Base-by-base conservation (phyloP, 1,140 invertebrate genomes). In the Berghia stephanieae region DNA sequence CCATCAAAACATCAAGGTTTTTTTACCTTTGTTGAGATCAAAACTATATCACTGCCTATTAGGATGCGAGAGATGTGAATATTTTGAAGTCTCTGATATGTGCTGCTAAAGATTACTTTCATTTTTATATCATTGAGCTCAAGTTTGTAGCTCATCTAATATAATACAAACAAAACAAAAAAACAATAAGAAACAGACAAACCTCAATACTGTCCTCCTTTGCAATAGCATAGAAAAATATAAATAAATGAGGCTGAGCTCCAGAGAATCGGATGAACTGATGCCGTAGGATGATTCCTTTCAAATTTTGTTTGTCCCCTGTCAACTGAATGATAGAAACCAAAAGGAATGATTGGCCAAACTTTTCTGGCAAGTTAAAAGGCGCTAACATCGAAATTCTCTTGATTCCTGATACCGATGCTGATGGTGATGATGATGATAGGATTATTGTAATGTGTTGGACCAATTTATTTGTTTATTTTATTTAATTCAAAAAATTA, bases 281-380 rank as follows among this genome's bases (percentile, higher is more conserved):
- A 21, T 80, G 81, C 69, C 76, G 81, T 18, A 85, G 49, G 27
- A 86, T 43, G 27, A 86, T 43, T 43, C 80, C 81, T 34, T 81
- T 77, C n/a, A 84, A 46, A 49, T 21, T 70, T 34, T 83, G 46
- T 55, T 81, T 83, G 6, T 52, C 31, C 27, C 69, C 68, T 73
- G 63, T 36, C 21, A 78, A 6, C 63, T 49, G 49, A 4, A 18
- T 71, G 0, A 13, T 60, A 3, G 3, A 38, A 21, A 42, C 46
- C 27, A 49, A n/a, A n/a, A n/a, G n/a, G n/a, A n/a, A n/a, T n/a
- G n/a, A n/a, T n/a, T n/a, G n/a, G n/a, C n/a, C 6, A 31, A 75
- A 21, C 38, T 16, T 49, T 3, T 8, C 40, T 78, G 27, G 24
- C 27, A 21, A 16, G 27, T 13, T 16, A 40, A 34, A 24, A 13